These are phyloP conservation scores for Cremastobaeus sp. DNA, from an alignment of 2,888 invertebrate species.

Conservation along the genomic window DNA sequence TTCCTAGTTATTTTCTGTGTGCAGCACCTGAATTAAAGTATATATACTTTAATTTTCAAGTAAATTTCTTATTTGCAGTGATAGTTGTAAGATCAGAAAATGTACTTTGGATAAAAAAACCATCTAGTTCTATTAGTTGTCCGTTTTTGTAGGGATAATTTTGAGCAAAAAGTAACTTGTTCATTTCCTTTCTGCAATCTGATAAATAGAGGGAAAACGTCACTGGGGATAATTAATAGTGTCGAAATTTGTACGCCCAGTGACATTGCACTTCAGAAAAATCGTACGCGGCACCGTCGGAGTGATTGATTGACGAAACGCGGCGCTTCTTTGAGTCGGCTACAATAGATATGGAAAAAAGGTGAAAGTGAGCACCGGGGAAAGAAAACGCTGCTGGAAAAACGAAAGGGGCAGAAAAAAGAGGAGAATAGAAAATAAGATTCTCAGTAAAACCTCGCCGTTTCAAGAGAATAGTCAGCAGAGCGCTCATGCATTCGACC, in stretches of 20 bases:
- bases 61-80: too few relatives aligned
- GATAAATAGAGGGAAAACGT: too few relatives aligned
- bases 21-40: too few relatives aligned
- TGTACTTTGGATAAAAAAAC: too few relatives aligned
- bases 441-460: constrained; percentile 44
- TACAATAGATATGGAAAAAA: constrained; percentile 52
- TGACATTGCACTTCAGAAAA: constrained; percentile 41
- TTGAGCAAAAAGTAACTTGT: too few relatives aligned
- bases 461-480: constrained; percentile 56
- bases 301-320: constrained; percentile 48
- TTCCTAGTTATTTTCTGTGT: too few relatives aligned
- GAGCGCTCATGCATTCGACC: constrained; percentile 64
- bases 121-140: too few relatives aligned
- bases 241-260: constrained; percentile 17
- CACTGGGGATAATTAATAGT: constrained; percentile 31
- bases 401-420: constrained; percentile 30
- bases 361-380: constrained; percentile 53
- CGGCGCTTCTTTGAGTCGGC: constrained; percentile 32
- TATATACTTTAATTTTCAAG: too few relatives aligned
- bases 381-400: constrained; percentile 37
- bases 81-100: too few relatives aligned
- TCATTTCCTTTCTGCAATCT: too few relatives aligned
- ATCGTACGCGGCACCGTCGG: constrained; percentile 35
- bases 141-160: too few relatives aligned
- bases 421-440: constrained; percentile 48